A percentile compares a stretch with the other conserved stretches of the same genome.
Evolutionary conservation across 2,797 vertebrate species (phyloP).

Genomic region (Phylloscopus collybita): DNA sequence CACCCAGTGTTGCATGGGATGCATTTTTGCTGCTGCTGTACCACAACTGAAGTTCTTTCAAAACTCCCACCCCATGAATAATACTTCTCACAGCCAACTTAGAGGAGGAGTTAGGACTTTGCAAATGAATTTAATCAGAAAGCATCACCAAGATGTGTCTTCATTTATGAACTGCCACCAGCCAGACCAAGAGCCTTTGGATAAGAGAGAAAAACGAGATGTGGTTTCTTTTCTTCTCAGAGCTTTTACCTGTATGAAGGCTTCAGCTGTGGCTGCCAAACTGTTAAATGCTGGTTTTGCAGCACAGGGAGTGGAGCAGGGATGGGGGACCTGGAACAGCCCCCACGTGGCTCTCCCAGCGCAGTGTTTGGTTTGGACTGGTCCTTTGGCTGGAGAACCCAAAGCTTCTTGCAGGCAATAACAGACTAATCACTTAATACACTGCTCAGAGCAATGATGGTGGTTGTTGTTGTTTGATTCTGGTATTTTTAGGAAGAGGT

Average conservation of each 20-base stretch:
- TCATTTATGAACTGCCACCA: background rate
- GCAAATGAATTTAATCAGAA: background rate
- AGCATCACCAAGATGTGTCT: background rate
- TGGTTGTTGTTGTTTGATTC: conserved; percentile 25
- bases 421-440: background rate
- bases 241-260: background rate
- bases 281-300: background rate
- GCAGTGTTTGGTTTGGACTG: background rate
- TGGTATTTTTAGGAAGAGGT: conserved; percentile 56
- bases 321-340: background rate
- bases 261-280: background rate
- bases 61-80: background rate
- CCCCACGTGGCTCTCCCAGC: background rate
- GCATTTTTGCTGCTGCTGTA: background rate
- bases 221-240: background rate
- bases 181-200: background rate
- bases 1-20: fast-evolving
- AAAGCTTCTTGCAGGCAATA: background rate
- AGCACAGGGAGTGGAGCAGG: background rate
- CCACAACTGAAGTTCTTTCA: background rate
- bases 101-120: background rate
- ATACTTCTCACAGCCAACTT: background rate
- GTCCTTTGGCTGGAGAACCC: background rate
- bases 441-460: background rate
- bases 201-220: background rate